Evolutionary conservation across 2,888 invertebrate species (phyloP).

Genomic region (Agriotes lineatus): DNA sequence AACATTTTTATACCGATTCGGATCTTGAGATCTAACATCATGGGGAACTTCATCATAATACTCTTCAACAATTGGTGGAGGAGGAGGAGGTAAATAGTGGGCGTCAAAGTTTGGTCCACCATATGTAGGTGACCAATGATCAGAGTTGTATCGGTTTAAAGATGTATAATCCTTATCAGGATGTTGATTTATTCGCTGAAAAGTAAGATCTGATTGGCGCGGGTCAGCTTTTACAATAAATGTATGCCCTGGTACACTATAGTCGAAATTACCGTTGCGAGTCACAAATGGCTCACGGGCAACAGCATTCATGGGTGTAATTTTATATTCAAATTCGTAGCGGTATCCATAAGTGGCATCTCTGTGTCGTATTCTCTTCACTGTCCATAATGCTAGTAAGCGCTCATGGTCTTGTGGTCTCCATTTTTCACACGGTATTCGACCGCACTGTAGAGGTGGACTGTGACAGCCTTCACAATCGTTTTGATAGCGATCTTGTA

Average conservation of each 20-base stretch:
- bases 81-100: constrained; percentile 42
- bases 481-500: constrained; percentile 63
- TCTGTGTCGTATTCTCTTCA: constrained; percentile 76
- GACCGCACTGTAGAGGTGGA: constrained; percentile 43
- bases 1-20: constrained; percentile 13
- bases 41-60: constrained; percentile 30
- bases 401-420: constrained; percentile 56
- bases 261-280: constrained; percentile 65
- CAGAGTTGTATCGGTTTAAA: neutral
- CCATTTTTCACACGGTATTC: constrained; percentile 47
- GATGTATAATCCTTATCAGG: constrained; percentile 10
- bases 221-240: constrained; percentile 70
- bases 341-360: constrained; percentile 67
- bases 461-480: constrained; percentile 68
- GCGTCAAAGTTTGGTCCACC: constrained; percentile 25
- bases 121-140: constrained; percentile 24
- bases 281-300: constrained; percentile 55
- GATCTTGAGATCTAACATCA: neutral
- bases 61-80: constrained; percentile 32
- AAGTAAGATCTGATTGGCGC: constrained; percentile 6
- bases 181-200: neutral
- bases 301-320: constrained; percentile 69
- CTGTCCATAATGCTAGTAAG: constrained; percentile 76
- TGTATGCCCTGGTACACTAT: constrained; percentile 72
- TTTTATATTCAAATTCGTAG: constrained; percentile 78